These are phyloP conservation scores for Aphaenogaster floridana DNA, from an alignment of 1,140 invertebrate species.

Conservation along the genomic window DNA sequence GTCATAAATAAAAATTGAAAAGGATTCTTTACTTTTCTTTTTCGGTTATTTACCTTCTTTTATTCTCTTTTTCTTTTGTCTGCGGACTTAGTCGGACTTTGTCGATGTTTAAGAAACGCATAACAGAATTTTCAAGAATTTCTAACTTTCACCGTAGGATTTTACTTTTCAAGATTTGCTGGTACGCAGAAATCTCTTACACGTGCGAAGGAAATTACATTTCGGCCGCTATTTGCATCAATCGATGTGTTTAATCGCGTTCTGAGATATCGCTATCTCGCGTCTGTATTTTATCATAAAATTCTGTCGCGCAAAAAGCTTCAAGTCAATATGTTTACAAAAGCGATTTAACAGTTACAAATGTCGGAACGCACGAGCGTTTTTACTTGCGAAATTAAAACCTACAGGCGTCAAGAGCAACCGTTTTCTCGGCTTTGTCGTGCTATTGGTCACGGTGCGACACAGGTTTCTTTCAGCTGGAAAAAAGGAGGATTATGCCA, in stretches of 20 bases:
- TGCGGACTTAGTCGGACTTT: no score
- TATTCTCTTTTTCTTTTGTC: no score
- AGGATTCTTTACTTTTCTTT: no score
- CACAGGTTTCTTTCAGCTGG: background rate
- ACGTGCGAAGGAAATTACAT: background rate
- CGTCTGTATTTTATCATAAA: background rate
- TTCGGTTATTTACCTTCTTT: no score
- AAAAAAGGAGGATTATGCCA: background rate
- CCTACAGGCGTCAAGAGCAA: background rate
- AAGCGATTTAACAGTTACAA: background rate
- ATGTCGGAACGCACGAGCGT: background rate
- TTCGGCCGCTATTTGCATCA: background rate
- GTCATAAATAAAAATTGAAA: no score
- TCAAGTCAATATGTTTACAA: conserved; percentile 2
- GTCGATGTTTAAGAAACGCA: no score
- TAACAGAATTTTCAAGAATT: no score
- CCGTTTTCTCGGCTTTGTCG: background rate
- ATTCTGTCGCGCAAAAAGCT: background rate
- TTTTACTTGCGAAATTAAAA: background rate
- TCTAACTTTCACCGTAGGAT: no score
- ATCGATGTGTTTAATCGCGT: background rate
- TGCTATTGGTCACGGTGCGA: background rate
- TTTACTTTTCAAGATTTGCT: background rate
- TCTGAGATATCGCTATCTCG: background rate
- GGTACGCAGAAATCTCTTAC: background rate